Base-by-base conservation (phyloP, 2,113 vertebrate genomes). In the Ageneiosus marmoratus region DNA sequence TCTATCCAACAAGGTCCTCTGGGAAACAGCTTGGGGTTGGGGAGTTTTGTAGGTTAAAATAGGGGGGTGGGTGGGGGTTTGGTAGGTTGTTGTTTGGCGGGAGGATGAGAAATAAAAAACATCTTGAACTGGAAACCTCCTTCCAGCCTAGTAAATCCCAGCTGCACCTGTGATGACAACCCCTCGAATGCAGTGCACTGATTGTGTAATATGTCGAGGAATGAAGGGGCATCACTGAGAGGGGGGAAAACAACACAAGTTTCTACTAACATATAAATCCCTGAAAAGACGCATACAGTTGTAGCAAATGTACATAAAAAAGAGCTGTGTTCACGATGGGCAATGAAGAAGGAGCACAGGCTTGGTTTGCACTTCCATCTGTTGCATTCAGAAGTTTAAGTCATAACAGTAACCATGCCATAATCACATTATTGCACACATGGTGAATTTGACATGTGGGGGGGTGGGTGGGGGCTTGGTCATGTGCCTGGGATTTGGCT, bases 371-470 rank as follows among this genome's bases (percentile, higher is more conserved):
- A 50, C 20, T 41, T n/a, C 63, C 77, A 82, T 67, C 65, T 83
- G 80, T 86, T 48, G 44, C 34, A 22, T 79, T 63, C 60, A 79
- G 94, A 92, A 96, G 96, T 96, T 96, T 96, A 97, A 97, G 97
- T 97, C 96, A 96, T 97, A 97, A 98, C 96, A 97, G 95, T 96
- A 96, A 96, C 96, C 96, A 96, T 95, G 95, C 96, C 96, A 95
- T 97, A 97, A 97, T 97, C 96, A 97, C 95, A 97, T 97, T 97
- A 96, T 96, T 95, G 95, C 94, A 94, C 96, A 97, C 96, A 96
- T 96, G 95, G 96, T 96, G 96, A 96, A 95, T 96, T 97, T 91
- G 95, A 93, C 95, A 96, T 93, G 93, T 92, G 91, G 92, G 93
- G 91, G 93, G 96, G 2, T 24, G 60, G 96, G 95, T 96, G 92